A percentile compares a stretch with the other conserved stretches of the same genome.
Evolutionary conservation across 1,140 invertebrate genomes (phyloP).

Genomic region (Pseudomyrmex gracilis): DNA sequence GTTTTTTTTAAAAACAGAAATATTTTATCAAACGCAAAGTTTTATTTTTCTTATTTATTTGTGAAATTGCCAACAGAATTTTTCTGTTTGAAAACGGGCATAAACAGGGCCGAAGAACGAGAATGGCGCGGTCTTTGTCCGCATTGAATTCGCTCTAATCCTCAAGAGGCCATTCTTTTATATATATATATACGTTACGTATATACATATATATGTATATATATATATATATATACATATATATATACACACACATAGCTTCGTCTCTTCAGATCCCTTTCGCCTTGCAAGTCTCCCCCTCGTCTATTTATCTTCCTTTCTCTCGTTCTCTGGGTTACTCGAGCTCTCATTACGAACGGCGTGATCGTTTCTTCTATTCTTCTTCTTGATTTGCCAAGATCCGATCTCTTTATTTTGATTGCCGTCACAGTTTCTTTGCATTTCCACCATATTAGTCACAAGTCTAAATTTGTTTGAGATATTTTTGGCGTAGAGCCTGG

Average conservation of each 20-base stretch:
- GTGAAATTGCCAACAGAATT: background rate
- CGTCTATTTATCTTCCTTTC: conserved; percentile 48
- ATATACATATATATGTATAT: too few relatives aligned
- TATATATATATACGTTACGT: too few relatives aligned
- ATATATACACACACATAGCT: conserved; percentile 3
- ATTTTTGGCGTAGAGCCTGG: background rate
- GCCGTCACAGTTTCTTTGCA: background rate
- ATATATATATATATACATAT: too few relatives aligned
- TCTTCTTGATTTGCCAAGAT: conserved; percentile 31
- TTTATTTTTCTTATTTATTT: background rate
- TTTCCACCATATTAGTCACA: background rate
- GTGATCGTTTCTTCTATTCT: conserved; percentile 11
- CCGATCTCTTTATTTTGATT: background rate
- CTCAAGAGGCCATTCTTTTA: conserved; percentile 52
- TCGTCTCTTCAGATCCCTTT: conserved; percentile 22
- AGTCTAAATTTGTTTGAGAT: background rate
- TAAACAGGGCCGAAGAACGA: conserved; percentile 6
- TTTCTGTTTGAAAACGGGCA: background rate
- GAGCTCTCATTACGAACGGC: conserved; percentile 38
- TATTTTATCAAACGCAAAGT: background rate
- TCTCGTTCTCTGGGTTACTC: conserved; percentile 62
- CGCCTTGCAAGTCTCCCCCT: conserved; percentile 6
- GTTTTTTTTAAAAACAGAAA: too few relatives aligned
- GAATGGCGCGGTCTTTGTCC: conserved; percentile 67
- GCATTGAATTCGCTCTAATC: conserved; percentile 64